These are phyloP conservation scores for Mycetomoellerius zeteki DNA, from an alignment of 1,140 invertebrate genomes.

Conservation along the genomic window DNA sequence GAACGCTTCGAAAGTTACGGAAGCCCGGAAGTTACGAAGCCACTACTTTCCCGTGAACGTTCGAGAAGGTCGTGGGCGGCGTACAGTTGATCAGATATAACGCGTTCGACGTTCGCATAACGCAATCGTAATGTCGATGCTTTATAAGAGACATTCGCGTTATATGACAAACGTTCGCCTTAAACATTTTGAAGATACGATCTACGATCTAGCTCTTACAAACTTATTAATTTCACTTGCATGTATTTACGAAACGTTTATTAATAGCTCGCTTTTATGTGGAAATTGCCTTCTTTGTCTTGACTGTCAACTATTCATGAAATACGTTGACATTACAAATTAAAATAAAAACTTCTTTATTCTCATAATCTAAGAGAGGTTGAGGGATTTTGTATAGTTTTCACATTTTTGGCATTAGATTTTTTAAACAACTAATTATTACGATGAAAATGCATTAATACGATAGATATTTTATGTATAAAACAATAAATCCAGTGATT, in stretches of 20 bases:
- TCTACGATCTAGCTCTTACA: not conserved
- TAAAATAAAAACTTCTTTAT: not conserved
- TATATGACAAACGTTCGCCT: conserved; percentile 24
- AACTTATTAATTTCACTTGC: not conserved
- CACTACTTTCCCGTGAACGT: conserved; percentile 74
- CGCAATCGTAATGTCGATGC: conserved; percentile 32
- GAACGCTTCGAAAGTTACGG: conserved; percentile 77
- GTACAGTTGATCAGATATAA: conserved; percentile 48
- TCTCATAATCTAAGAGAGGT: not conserved
- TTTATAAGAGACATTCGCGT: conserved; percentile 27
- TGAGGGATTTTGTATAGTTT: not conserved
- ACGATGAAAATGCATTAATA: no score
- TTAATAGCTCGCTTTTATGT: conserved; percentile 31
- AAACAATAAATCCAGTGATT: no score
- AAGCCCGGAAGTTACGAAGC: conserved; percentile 77
- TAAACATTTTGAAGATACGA: conserved; percentile 12
- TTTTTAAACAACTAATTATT: no score
- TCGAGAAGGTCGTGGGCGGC: conserved; percentile 60
- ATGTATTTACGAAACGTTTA: conserved; percentile 18
- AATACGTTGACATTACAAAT: not conserved
- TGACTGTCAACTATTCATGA: conserved; percentile 23
- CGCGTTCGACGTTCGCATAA: conserved; percentile 31
- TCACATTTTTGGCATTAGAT: no score
- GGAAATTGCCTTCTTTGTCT: not conserved
- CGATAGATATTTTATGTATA: no score